phyloP scores from a whole-genome alignment of 2,797 vertebrate species.

The Schizopygopsis pylzovi region DNA sequence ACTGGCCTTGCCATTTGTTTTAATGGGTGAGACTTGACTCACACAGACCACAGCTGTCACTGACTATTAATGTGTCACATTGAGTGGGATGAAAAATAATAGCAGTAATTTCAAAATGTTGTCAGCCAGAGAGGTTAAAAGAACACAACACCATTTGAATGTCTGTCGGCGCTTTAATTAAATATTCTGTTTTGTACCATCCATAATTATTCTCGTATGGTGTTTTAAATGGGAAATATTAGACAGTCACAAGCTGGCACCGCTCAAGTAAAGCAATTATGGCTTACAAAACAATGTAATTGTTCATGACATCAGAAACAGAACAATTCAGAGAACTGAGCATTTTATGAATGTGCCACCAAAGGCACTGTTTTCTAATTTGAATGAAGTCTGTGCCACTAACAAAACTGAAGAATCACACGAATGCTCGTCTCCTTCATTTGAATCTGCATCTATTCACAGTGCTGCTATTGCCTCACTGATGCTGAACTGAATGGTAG shows the following conservation, averaged over 20 bases:
- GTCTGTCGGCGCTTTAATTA: conserved; percentile 23
- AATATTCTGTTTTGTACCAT: conserved; percentile 17
- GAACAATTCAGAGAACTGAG: neutral
- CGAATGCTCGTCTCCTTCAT: neutral
- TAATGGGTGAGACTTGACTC: conserved; percentile 27
- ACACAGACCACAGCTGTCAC: conserved; percentile 38
- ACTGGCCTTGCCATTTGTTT: conserved; percentile 26
- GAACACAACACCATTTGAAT: conserved; percentile 22
- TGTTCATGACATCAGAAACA: conserved; percentile 12
- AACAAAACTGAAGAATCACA: neutral
- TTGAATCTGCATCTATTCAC: neutral
- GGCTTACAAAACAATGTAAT: conserved; percentile 31
- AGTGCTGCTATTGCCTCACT: neutral
- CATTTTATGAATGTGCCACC: neutral
- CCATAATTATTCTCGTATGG: conserved; percentile 29
- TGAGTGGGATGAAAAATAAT: conserved; percentile 37
- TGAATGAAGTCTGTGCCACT: conserved; percentile 2
- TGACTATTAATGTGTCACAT: conserved; percentile 39
- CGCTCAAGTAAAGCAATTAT: neutral
- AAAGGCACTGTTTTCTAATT: neutral
- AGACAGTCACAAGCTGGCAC: conserved; percentile 22
- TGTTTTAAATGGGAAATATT: conserved; percentile 23
- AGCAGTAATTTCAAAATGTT: conserved; percentile 28
- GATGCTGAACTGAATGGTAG: neutral
- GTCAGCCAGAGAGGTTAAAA: conserved; percentile 23